phyloP scores from a whole-genome alignment of 2,888 invertebrate genomes.

The Oscheius sp. region DNA sequence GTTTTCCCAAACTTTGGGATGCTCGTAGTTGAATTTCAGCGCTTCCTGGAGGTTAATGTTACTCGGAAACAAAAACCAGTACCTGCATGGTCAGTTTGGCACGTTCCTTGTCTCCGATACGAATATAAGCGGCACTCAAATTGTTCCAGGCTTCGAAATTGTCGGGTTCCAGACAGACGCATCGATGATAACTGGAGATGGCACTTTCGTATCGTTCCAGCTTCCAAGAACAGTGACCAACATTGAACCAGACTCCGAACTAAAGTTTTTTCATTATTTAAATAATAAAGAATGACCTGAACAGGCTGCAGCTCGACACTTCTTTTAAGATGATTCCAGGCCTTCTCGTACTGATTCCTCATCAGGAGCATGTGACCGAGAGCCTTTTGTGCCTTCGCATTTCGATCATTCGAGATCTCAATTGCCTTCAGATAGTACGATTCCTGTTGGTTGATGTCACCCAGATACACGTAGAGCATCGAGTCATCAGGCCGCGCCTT shows the following conservation, averaged over 20 bases:
- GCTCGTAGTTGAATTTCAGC: slow-evolving; percentile 86
- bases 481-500: slow-evolving; percentile 75
- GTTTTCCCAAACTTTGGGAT: slow-evolving; percentile 97
- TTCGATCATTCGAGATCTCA: slow-evolving; percentile 80
- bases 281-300: slow-evolving; percentile 44
- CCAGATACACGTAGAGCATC: slow-evolving; percentile 88
- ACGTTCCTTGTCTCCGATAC: slow-evolving; percentile 84
- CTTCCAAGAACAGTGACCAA: slow-evolving; percentile 72
- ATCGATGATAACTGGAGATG: slow-evolving; percentile 53
- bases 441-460: slow-evolving; percentile 86
- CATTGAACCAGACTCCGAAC: slow-evolving; percentile 68
- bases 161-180: slow-evolving; percentile 70
- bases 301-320: slow-evolving; percentile 70
- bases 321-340: slow-evolving; percentile 71
- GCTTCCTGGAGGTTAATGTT: slow-evolving; percentile 81
- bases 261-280: slow-evolving; percentile 25
- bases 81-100: slow-evolving; percentile 66
- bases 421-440: slow-evolving; percentile 89
- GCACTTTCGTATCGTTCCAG: slow-evolving; percentile 56
- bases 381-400: slow-evolving; percentile 87
- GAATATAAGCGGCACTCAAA: slow-evolving; percentile 90
- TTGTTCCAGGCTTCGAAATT: slow-evolving; percentile 99
- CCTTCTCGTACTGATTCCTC: slow-evolving; percentile 77
- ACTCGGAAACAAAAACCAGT: neutral
- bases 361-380: slow-evolving; percentile 85